Conservation (phyloP, 2,797 vertebrate species). For the Picus viridis region DNA sequence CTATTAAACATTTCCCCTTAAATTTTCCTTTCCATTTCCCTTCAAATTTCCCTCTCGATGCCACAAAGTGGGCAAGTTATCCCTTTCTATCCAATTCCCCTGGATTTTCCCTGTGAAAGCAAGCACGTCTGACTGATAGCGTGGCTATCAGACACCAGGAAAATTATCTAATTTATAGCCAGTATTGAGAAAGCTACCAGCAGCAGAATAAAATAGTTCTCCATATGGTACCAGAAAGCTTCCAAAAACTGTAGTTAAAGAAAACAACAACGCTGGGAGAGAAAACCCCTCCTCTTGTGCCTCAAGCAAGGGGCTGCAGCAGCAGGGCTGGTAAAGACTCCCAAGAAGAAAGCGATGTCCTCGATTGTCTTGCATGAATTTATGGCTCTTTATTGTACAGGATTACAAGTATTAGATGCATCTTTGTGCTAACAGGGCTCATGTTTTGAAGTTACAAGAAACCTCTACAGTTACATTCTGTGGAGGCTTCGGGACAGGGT, state of each 20-base stretch:
- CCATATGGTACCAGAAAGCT: conserved; percentile 77
- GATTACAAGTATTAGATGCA: conserved; percentile 65
- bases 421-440: conserved; percentile 72
- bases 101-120: conserved; percentile 1
- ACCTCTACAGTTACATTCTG: conserved; percentile 79
- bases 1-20: no score
- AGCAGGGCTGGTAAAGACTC: background rate
- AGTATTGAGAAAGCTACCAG: conserved; percentile 74
- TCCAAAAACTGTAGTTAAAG: conserved; percentile 75
- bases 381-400: conserved; percentile 30
- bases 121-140: conserved; percentile 37
- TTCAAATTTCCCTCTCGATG: background rate
- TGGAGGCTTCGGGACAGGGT: conserved; percentile 73
- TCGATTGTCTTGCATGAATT: conserved; percentile 47
- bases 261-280: conserved; percentile 15
- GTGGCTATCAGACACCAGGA: conserved; percentile 70
- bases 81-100: background rate
- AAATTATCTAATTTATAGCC: conserved; percentile 75
- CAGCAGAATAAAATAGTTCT: conserved; percentile 77
- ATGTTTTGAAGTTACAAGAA: conserved; percentile 72
- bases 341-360: background rate
- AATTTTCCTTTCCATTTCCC: no score
- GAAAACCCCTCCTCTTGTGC: conserved; percentile 53
- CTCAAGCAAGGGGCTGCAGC: conserved; percentile 40
- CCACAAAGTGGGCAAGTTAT: conserved; percentile 1